Percentiles rank a stretch among this genome's conserved stretches.
Conservation (phyloP, 2,888 invertebrate genomes). For the Zygothrica quintamaculata region DNA sequence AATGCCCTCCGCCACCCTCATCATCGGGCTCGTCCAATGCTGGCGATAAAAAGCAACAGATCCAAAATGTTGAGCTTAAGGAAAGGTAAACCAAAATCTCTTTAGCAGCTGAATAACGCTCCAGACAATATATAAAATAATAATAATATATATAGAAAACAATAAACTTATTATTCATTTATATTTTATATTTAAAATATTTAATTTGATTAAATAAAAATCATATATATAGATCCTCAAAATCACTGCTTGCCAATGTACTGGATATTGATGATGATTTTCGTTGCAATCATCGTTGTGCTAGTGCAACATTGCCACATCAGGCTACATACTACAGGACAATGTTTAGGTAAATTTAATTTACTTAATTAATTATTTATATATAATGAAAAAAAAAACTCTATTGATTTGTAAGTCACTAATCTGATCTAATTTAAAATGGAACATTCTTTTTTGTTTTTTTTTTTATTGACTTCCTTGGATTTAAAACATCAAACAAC, state of each 20-base stretch:
- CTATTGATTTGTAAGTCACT: no score
- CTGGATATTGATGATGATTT: conserved; percentile 98
- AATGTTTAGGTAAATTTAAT: conserved; percentile 88
- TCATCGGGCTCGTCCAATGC: conserved; percentile 86
- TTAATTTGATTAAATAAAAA: no score
- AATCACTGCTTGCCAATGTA: conserved; percentile 97
- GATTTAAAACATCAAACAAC: no score
- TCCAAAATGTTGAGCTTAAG: conserved; percentile 94
- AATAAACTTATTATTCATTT: background rate
- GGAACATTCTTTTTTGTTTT: no score
- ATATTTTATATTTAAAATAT: background rate
- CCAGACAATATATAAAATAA: background rate
- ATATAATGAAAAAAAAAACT: no score
- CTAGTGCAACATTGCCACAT: conserved; percentile 86
- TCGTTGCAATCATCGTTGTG: conserved; percentile 89
- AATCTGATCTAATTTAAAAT: no score
- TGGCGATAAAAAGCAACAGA: conserved; percentile 86
- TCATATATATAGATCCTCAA: conserved; percentile 90
- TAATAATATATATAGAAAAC: background rate
- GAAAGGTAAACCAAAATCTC: conserved; percentile 86
- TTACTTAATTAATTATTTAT: no score
- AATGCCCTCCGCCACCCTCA: conserved; percentile 85
- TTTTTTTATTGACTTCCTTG: no score
- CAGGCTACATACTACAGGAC: conserved; percentile 89
- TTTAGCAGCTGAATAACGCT: conserved; percentile 9